Base-by-base conservation (phyloP, 2,888 invertebrate species). In the Drosophila anceps region DNA sequence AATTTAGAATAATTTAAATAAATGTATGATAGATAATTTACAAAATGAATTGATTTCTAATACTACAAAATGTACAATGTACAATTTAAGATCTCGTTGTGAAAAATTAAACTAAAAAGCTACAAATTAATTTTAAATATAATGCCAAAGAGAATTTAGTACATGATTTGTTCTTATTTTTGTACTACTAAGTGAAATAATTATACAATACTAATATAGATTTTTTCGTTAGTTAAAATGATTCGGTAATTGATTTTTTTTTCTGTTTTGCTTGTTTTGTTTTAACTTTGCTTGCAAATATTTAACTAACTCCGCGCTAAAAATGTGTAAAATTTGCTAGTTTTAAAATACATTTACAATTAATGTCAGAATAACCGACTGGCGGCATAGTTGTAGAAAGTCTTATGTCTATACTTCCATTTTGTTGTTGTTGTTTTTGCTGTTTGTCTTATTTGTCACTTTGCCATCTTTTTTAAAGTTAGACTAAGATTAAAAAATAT, bases 291-390 rank as follows among this genome's bases (percentile, higher is more conserved):
- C 27, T 80, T 57, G 82, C 76, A 84, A 84, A 84, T 84, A 84
- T 86, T 84, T 86, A 51, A 81, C 84, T 86, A 86, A 79, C 81
- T 86, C 83, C 81, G 84, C 78, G 67, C 57, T 86, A 71, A 82
- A 84, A 76, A 81, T 62, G 79, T 86, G 82, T 84, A 86, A 84
- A 86, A 84, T 84, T 84, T 69, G 54, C 84, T 84, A 84, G 53
- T 62, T 79, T 76, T 78, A 86, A 84, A 82, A 77, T 71, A 82
- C 63, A 69, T 48, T 72, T 75, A 72, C 78, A 73, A 72, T 69
- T 66, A 64, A 48, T 69, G 62, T 68, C 63, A 82, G 81, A 84
- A 76, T 84, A 76, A 74, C 76, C 80, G 69, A 75, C 77, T 73
- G 79, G 69, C 80, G 81, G 69, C 76, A 72, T 69, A 51, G 35